A percentile compares a stretch with the other conserved stretches of the same genome.
These are phyloP conservation scores for Alloplasta piceator DNA, from an alignment of 2,888 invertebrate genomes.

Conservation along the genomic window DNA sequence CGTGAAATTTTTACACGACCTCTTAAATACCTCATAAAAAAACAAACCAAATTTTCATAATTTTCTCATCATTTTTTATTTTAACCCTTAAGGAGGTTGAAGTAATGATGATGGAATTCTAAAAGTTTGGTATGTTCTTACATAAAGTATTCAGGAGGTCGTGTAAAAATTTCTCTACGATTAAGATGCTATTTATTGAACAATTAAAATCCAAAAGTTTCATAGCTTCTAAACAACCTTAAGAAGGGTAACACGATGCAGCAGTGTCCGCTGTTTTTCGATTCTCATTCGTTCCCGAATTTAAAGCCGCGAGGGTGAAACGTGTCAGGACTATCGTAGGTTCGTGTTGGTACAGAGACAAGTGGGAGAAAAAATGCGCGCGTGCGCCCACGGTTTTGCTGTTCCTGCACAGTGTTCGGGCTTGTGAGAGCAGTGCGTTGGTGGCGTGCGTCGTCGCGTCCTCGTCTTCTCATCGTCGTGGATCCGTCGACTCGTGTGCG, in stretches of 20 bases:
- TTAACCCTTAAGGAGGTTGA: too few species aligned
- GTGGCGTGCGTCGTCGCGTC: slow-evolving; percentile 56
- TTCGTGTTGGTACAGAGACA: slow-evolving; percentile 31
- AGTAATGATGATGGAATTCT: too few species aligned
- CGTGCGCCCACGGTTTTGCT: slow-evolving; percentile 42
- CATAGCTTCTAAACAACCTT: too few species aligned
- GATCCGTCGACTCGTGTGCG: not conserved
- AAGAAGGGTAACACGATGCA: slow-evolving; percentile 54
- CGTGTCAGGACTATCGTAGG: slow-evolving; percentile 46
- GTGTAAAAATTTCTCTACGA: too few species aligned
- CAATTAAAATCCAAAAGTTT: too few species aligned
- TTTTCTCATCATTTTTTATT: too few species aligned
- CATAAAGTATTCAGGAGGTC: too few species aligned
- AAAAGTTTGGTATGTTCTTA: too few species aligned
- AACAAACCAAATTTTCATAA: too few species aligned
- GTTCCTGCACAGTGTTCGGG: slow-evolving; percentile 36
- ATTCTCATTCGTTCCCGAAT: slow-evolving; percentile 35
- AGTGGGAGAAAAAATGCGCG: slow-evolving; percentile 34
- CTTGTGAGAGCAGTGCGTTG: slow-evolving; percentile 43
- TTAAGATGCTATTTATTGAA: too few species aligned
- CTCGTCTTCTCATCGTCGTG: slow-evolving; percentile 37
- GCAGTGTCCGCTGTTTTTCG: slow-evolving; percentile 43
- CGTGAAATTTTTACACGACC: too few species aligned
- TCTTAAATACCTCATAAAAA: too few species aligned
- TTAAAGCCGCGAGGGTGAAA: slow-evolving; percentile 39